A percentile compares a stretch with the other conserved stretches of the same genome.
phyloP scores from a whole-genome alignment of 2,888 invertebrate genomes.

The Busseola fusca region DNA sequence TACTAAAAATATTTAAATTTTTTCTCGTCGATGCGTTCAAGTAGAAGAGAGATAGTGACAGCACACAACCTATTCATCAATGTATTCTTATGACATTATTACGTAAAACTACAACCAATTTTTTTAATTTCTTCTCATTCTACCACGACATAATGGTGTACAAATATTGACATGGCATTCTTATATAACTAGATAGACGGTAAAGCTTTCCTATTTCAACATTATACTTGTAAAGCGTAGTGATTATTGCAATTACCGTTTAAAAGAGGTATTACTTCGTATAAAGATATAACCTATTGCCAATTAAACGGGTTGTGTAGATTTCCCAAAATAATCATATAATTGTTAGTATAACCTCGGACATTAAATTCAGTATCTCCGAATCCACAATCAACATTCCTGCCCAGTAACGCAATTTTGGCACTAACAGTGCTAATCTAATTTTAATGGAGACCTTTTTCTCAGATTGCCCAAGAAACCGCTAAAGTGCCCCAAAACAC shows the following conservation, averaged over 20 bases:
- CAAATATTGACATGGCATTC: no score
- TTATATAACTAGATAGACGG: no score
- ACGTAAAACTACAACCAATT: no score
- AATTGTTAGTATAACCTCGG: not conserved
- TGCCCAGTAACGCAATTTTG: conserved; percentile 23
- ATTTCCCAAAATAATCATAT: not conserved
- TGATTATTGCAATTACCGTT: not conserved
- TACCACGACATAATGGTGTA: no score
- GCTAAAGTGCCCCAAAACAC: conserved; percentile 39
- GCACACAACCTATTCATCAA: no score
- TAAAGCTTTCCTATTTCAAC: not conserved
- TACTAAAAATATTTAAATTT: no score
- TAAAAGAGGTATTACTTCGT: not conserved
- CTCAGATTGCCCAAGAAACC: conserved; percentile 49
- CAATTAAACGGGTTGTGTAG: not conserved
- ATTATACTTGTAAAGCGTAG: not conserved
- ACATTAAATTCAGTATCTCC: conserved; percentile 1
- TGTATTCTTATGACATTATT: no score
- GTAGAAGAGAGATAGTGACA: no score
- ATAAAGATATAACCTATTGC: not conserved
- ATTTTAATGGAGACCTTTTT: conserved; percentile 54
- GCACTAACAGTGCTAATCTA: conserved; percentile 46
- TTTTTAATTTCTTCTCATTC: no score
- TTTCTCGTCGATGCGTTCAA: no score
- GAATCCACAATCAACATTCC: not conserved